Base-by-base conservation (phyloP, 2,797 vertebrate species). In the Chrysocyon brachyurus region DNA sequence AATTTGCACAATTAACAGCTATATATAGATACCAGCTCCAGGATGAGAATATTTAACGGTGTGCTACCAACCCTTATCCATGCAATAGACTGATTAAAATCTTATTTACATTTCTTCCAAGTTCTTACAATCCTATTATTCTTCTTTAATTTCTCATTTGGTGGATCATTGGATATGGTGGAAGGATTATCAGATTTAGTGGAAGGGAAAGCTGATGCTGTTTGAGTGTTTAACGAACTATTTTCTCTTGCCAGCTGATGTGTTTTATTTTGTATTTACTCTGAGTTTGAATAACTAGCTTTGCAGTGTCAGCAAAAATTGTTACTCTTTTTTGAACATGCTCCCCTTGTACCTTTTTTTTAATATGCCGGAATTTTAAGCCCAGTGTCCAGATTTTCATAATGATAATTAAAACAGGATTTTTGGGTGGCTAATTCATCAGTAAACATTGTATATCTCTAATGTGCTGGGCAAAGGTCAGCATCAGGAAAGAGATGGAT, bases 1-100 rank as follows among this genome's bases (percentile, higher is more conserved):
- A 97, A 98, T 98, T 97, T 98, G 97, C 93, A 98, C 98, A 97
- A 98, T 97, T 98, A 98, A 97, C 97, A 94, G 97, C 98, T 98
- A 98, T 98, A 98, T 98, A 98, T 98, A 98, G 98, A 92, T 96
- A 89, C 95, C 79, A 36, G 91, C 57, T 96, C 92, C 94, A 97
- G 97, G 93, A 96, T 96, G 98, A 97, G 96, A 75, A 85, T 98
- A 96, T 98, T 98, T 97, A 98, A 98, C 68, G 87, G 96, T 97
- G 98, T 98, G 97, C 97, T 94, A 96, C 97, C 94, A 95, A 97
- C 94, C 61, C 81, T 94, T 94, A 84, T 94, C 84, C 75, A 94
- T 96, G 97, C 93, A 90, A 98, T 87, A 93, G 87, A 31, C 94
- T 93, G 97, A 98, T 98, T 98, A 96, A 98, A 97, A 97, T 98